phyloP scores from a whole-genome alignment of 2,797 vertebrate species.

The Pyrocephalus nanus region DNA sequence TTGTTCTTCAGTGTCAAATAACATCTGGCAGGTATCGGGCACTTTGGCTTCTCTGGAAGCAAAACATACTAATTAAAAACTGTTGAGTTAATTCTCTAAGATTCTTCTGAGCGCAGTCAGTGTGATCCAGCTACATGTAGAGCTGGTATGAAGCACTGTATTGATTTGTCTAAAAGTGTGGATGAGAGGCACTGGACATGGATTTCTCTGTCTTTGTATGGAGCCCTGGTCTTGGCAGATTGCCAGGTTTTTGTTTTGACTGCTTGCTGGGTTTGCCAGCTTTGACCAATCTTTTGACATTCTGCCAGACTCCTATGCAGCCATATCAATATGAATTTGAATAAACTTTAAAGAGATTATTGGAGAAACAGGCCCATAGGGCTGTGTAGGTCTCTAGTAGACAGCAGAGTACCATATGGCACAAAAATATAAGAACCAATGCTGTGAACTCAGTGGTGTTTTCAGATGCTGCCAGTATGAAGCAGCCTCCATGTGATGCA shows the following conservation, averaged over 20 bases:
- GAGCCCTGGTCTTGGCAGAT: neutral
- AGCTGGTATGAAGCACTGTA: neutral
- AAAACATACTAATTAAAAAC: neutral
- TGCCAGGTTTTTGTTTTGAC: slow-evolving; percentile 9
- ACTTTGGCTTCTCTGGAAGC: neutral
- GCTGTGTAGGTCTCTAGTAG: slow-evolving; percentile 13
- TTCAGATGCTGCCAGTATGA: slow-evolving; percentile 28
- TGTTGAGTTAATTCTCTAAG: neutral
- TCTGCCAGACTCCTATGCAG: slow-evolving; percentile 58
- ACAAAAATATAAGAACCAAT: slow-evolving; percentile 12
- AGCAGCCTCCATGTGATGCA: neutral
- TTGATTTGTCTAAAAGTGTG: neutral
- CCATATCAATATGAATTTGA: slow-evolving; percentile 55
- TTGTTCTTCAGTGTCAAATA: neutral
- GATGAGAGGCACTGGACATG: neutral
- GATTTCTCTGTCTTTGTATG: slow-evolving; percentile 5
- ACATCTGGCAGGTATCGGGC: neutral
- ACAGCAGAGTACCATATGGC: slow-evolving; percentile 37
- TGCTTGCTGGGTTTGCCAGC: slow-evolving; percentile 40
- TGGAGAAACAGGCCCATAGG: slow-evolving; percentile 46
- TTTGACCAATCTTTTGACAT: neutral
- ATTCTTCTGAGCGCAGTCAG: neutral
- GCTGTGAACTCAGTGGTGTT: neutral
- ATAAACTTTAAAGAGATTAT: slow-evolving; percentile 62
- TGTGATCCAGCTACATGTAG: neutral